These are phyloP conservation scores for Autographa pulchrina DNA, from an alignment of 2,888 invertebrate genomes.

Conservation along the genomic window DNA sequence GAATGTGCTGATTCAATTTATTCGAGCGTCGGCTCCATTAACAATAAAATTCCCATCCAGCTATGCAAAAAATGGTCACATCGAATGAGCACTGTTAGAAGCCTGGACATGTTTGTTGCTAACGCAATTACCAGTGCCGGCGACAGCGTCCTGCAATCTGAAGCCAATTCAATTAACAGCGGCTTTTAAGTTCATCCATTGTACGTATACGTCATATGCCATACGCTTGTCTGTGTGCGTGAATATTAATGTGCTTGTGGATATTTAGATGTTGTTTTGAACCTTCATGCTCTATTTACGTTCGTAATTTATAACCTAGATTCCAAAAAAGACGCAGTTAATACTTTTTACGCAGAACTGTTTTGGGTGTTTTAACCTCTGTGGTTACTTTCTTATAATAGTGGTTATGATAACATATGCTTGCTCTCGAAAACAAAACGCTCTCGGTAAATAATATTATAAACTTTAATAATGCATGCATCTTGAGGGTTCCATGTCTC, in stretches of 20 bases:
- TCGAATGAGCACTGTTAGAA: conserved; percentile 71
- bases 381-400: too few species aligned
- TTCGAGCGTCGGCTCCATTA: conserved; percentile 43
- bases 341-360: neutral
- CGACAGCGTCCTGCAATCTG: conserved; percentile 83
- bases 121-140: conserved; percentile 81
- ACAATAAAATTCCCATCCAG: conserved; percentile 46
- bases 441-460: too few species aligned
- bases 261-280: neutral
- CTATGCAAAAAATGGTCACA: conserved; percentile 66
- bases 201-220: conserved; percentile 54
- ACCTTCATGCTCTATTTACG: neutral
- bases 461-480: too few species aligned
- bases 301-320: neutral
- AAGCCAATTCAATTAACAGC: conserved; percentile 86
- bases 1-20: conserved; percentile 33
- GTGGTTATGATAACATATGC: too few species aligned
- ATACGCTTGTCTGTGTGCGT: conserved; percentile 21
- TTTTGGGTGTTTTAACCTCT: neutral
- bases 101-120: conserved; percentile 78
- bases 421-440: too few species aligned
- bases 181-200: conserved; percentile 82
- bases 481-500: too few species aligned
- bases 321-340: neutral
- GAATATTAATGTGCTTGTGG: conserved; percentile 15